Evolutionary conservation across 2,797 vertebrate species (phyloP), one percentile per base, ranked within the genome.

Genomic region (Channa striata): DNA sequence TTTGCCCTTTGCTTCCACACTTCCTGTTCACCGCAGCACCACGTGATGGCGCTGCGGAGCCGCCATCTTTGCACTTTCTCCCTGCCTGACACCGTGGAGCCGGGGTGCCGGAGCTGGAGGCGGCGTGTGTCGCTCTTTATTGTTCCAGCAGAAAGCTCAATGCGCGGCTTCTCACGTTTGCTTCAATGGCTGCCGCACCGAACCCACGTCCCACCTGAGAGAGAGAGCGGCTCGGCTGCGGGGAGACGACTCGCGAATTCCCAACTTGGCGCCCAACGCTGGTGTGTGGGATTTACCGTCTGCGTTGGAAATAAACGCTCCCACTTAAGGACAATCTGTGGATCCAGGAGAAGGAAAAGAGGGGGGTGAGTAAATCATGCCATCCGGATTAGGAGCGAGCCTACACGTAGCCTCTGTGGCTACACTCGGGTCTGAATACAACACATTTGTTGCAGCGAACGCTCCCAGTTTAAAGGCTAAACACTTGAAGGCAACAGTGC

Each of bases 201-300:
- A 77, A 60, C 67, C 64, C 82, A 64, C 84, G 88, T 89, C 88
- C 88, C 68, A 77, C 77, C 83, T 91, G 87, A 92, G 83, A 82
- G 78, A 59, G 78, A 59, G 66, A 82, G 82, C 50, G 79, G 57
- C 17, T 42, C 59, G 2, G 53, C 64, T 19, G 50, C 20, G 50
- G 51, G 47, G 37, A 48, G 20, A 47, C 62, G 68, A 70, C 44
- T 12, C 11, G 5, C 30, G 5, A 39, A 13, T 2, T 37, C 2
- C 2, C 57, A 68, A 14, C 67, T 44, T 11, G 11, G 42, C 11
- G 12, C 9, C 2, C 44, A 43, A 50, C 61, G 6, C 54, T 0
- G 69, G 21, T 61, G 72, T 36, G 61, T 8, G 50, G 80, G 78
- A 77, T 88, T 80, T 77, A 72, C 65, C 52, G 59, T 23, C 34